Evolutionary conservation across 2,113 vertebrate species (phyloP), one percentile per base, ranked within the genome.

Genomic region (Phylloscopus trochilus): DNA sequence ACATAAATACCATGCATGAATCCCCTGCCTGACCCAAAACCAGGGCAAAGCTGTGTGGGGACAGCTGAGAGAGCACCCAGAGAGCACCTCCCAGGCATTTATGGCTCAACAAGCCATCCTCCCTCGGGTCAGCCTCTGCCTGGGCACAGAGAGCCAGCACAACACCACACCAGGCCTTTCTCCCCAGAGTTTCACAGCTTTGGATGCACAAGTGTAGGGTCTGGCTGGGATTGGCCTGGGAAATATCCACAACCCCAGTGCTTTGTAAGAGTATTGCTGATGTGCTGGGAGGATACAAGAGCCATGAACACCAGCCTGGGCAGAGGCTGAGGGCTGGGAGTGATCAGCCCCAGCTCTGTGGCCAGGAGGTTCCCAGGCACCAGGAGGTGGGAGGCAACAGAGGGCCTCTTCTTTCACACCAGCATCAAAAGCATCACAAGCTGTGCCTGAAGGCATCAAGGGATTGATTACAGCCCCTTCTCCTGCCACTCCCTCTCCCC

Each of bases 1-100:
- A 44, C 69, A 60, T 1, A 55, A 73, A 64, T 7, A 26, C 20
- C 59, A 13, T 0, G 0, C 1, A 2, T 20, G 44, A 44, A 39
- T 4, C 12, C 73, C 41, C 69, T 56, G 30, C 30, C 76, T n/a
- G 49, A 51, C 2, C 9, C 55, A 9, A 56, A 49, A 24, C 7
- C 4, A 7, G 16, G n/a, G 13, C 8, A 2, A 21, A 21, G 47
- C 8, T 27, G 7, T 8, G 2, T 1, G 8, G 67, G 62, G 11
- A 31, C 4, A 11, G n/a, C 19, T 9, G 7, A 5, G 41, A 52
- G 47, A 37, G 67, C 51, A 59, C 22, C 62, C 41, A 6, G 53
- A 73, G 64, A 83, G 28, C 60, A 64, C 18, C 47, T 28, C 83
- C 22, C 4, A 1, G 18, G 59, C 19, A 7, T 8, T 16, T 4